Evolutionary conservation across 2,888 invertebrate species (phyloP), one percentile per base, ranked within the genome.

Genomic region (Noctua pronuba): DNA sequence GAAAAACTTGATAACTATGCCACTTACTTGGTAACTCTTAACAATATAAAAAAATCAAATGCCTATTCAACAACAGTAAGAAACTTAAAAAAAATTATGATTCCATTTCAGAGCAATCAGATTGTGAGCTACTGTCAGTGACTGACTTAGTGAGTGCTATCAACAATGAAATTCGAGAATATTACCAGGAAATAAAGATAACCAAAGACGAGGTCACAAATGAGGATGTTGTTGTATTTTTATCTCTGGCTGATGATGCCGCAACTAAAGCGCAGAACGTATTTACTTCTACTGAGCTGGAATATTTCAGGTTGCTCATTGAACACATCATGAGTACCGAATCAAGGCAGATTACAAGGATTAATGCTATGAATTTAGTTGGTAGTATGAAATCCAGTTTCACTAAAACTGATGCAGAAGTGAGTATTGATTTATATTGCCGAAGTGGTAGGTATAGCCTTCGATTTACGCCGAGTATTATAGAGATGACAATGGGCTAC

Each of bases 251-350:
- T 1, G 92, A 91, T 87, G 96, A 96, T 88, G 94, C 94, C 71
- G 93, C 95, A 7, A 93, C 96, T 0, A 95, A 95, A 86, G 90
- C 95, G 1, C 96, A 96, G 79, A 95, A 94, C 81, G 68, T 95
- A 11, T 96, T 96, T 84, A 90, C 92, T 3, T 88, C 93, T 0
- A 92, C 89, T 5, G 95, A 96, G 78, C 82, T 96, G n/a, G 95
- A 96, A 77, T 96, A 93, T 81, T 96, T 95, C 77, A 93, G 95
- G 73, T 77, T 95, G 6, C 87, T 96, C 1, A 90, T 96, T 71
- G 95, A 96, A 81, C 92, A 95, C 72, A 96, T 96, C 52, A 94
- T 96, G 92, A 92, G 92, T 2, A 94, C 94, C 24, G 95, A 95
- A 60, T 92, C 93, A 0, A 92, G 96, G 71, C 94, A 96, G 85